A percentile compares a stretch with the other conserved stretches of the same genome.
Evolutionary conservation across 2,888 invertebrate species (phyloP).

Genomic region (Agapostemon virescens): DNA sequence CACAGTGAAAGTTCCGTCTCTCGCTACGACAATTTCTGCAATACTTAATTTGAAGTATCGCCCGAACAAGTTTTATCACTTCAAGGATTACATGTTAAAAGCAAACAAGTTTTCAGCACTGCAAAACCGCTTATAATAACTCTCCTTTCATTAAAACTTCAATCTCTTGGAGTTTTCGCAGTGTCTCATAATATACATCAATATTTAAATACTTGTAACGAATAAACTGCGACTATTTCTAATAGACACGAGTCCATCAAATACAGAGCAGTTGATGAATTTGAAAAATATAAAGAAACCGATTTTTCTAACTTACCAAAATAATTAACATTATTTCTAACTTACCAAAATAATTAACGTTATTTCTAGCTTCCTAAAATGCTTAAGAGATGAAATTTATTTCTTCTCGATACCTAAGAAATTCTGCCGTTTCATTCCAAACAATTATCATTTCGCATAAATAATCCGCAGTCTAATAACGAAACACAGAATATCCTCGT

Average conservation of each 20-base stretch:
- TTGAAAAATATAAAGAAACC: too few relatives aligned
- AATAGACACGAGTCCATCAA: too few relatives aligned
- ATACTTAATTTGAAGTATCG: conserved; percentile 5
- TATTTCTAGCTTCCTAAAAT: too few relatives aligned
- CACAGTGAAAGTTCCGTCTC: conserved; percentile 1
- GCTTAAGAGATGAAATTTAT: too few relatives aligned
- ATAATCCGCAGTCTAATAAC: not conserved
- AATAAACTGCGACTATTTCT: too few relatives aligned
- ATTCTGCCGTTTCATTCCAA: too few relatives aligned
- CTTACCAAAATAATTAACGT: too few relatives aligned
- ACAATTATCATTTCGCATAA: too few relatives aligned
- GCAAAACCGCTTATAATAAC: conserved; percentile 2
- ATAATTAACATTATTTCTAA: too few relatives aligned
- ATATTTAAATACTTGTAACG: not conserved
- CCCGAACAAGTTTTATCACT: conserved; percentile 1
- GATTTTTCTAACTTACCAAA: too few relatives aligned
- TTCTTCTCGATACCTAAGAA: too few relatives aligned
- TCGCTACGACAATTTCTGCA: not conserved
- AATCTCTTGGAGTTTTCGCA: not conserved
- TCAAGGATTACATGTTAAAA: conserved; percentile 6
- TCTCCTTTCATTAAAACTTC: not conserved
- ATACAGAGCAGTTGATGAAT: too few relatives aligned
- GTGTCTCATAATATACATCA: not conserved
- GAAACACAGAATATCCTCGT: not conserved
- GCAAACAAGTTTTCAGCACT: conserved; percentile 1